A percentile compares a stretch with the other conserved stretches of the same genome.
These are phyloP conservation scores for Pegoplata infirma DNA, from an alignment of 2,888 invertebrate species.

Conservation along the genomic window DNA sequence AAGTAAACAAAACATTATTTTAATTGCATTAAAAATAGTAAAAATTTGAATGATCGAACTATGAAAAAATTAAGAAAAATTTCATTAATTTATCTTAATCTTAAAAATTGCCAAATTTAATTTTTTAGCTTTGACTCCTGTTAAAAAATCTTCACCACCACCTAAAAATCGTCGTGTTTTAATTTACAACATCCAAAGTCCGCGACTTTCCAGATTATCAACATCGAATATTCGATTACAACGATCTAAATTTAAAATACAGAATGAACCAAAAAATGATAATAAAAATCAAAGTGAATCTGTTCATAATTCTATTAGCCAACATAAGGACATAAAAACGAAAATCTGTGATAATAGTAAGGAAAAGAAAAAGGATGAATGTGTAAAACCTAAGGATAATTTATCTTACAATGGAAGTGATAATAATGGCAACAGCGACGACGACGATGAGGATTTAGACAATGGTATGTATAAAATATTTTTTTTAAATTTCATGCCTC, in stretches of 20 bases:
- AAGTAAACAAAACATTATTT: too few relatives aligned
- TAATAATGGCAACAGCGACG: not conserved
- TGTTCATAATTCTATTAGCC: not conserved
- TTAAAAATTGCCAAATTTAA: too few relatives aligned
- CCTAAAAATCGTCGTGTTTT: constrained; percentile 70
- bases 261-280: constrained; percentile 10
- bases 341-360: not conserved
- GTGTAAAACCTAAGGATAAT: constrained; percentile 63
- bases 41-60: too few relatives aligned
- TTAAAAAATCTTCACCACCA: constrained; percentile 66
- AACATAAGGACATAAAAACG: constrained; percentile 1
- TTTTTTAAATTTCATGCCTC: not conserved
- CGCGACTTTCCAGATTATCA: constrained; percentile 68
- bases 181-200: constrained; percentile 74
- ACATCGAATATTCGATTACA: constrained; percentile 66
- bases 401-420: constrained; percentile 27
- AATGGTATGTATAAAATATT: constrained; percentile 19
- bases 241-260: constrained; percentile 52
- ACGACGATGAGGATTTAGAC: constrained; percentile 34
- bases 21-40: too few relatives aligned
- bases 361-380: not conserved
- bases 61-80: too few relatives aligned
- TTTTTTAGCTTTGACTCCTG: not conserved
- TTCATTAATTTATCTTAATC: too few relatives aligned
- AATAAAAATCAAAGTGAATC: not conserved